Percentiles rank a stretch among this genome's conserved stretches.
Conservation (phyloP, 2,797 vertebrate species). For the Percopsis omiscomaycus region DNA sequence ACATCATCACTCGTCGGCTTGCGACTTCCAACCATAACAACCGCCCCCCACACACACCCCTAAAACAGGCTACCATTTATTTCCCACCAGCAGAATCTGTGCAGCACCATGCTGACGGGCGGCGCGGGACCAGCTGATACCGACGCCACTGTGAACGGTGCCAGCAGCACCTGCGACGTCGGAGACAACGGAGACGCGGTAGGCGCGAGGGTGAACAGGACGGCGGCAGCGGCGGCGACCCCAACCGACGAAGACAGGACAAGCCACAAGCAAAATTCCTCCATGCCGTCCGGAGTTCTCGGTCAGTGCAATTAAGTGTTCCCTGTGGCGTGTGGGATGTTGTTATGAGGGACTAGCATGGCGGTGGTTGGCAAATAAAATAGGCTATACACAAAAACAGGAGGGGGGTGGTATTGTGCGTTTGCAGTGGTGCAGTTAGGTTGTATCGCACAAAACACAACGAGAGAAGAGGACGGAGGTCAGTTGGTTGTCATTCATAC, state of each 20-base stretch:
- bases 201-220: slow-evolving; percentile 68
- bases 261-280: slow-evolving; percentile 38
- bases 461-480: slow-evolving; percentile 14
- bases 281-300: slow-evolving; percentile 58
- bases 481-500: background rate
- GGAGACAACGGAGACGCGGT: slow-evolving; percentile 33
- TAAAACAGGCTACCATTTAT: background rate
- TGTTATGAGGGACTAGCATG: background rate
- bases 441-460: slow-evolving; percentile 19
- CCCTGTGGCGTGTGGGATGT: background rate
- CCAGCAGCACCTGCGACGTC: slow-evolving; percentile 35
- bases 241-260: slow-evolving; percentile 55
- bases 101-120: slow-evolving; percentile 51
- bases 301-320: slow-evolving; percentile 56
- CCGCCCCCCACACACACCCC: background rate
- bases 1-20: background rate
- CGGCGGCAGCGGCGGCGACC: slow-evolving; percentile 13
- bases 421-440: slow-evolving; percentile 22
- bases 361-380: background rate
- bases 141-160: slow-evolving; percentile 50
- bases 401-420: slow-evolving; percentile 1
- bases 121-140: slow-evolving; percentile 39
- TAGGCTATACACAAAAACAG: background rate
- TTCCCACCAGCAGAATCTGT: slow-evolving; percentile 3
- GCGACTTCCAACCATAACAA: background rate